phyloP scores from a whole-genome alignment of 2,797 vertebrate species.

The Phyllotis vaccarum region DNA sequence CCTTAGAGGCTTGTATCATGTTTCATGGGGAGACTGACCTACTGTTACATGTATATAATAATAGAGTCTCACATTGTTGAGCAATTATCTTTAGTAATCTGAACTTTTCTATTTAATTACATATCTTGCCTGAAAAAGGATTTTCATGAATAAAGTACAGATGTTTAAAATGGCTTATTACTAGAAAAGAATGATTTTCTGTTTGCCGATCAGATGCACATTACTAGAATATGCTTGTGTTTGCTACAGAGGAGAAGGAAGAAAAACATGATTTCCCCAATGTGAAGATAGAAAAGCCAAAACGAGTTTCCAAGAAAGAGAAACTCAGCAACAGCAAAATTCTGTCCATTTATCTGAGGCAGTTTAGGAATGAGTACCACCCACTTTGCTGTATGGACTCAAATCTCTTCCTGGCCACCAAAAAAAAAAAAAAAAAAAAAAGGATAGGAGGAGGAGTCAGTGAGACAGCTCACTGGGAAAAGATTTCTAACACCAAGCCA shows the following conservation, averaged over 20 bases:
- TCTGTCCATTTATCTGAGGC: constrained; percentile 20
- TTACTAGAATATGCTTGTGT: constrained; percentile 5
- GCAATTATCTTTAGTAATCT: constrained; percentile 38
- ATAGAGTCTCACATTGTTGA: not conserved
- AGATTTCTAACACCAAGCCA: not conserved
- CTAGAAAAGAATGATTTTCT: constrained; percentile 32
- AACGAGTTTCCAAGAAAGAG: constrained; percentile 38
- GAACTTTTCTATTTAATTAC: constrained; percentile 33
- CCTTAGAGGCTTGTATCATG: not conserved
- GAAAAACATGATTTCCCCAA: not conserved
- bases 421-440: too few species aligned
- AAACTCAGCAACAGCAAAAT: constrained; percentile 25
- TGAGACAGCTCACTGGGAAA: not conserved
- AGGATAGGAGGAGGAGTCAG: not conserved
- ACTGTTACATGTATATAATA: not conserved
- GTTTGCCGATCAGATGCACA: constrained; percentile 51
- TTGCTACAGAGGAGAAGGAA: not conserved
- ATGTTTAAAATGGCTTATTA: constrained; percentile 48
- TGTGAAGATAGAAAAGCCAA: not conserved
- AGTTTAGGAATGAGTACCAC: not conserved
- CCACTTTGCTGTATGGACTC: not conserved
- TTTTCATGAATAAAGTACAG: constrained; percentile 38
- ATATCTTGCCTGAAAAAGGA: constrained; percentile 43
- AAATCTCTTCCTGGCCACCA: constrained; percentile 40
- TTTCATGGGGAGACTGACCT: not conserved